phyloP scores from a whole-genome alignment of 1,140 invertebrate species.

The Harpegnathos saltator region DNA sequence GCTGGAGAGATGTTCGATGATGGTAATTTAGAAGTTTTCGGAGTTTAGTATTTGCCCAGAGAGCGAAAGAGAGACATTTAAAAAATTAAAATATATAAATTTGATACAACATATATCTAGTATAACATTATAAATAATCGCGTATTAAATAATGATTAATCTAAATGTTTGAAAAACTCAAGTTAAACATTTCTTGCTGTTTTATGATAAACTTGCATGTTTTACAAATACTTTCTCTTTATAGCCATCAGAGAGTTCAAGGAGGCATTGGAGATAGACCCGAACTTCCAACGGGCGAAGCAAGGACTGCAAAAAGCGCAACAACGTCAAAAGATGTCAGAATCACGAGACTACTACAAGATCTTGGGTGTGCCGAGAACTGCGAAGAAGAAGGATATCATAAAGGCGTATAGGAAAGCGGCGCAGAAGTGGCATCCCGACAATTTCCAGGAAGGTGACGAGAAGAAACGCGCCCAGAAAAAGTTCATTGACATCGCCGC shows the following conservation, averaged over 20 bases:
- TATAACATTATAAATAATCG: too few species aligned
- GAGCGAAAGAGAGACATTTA: too few species aligned
- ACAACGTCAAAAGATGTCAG: constrained; percentile 96
- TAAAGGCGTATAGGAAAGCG: constrained; percentile 98
- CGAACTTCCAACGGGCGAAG: constrained; percentile 92
- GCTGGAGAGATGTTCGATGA: constrained; percentile 96
- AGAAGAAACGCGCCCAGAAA: constrained; percentile 98
- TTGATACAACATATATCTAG: too few species aligned
- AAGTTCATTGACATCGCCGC: constrained; percentile 99
- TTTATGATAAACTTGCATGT: background rate
- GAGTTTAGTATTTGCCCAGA: too few species aligned
- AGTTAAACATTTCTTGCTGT: too few species aligned
- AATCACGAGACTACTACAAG: constrained; percentile 99
- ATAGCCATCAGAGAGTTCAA: constrained; percentile 95
- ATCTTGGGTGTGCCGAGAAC: constrained; percentile 95
- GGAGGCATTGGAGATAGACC: constrained; percentile 94
- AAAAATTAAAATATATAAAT: too few species aligned
- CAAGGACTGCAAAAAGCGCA: constrained; percentile 96
- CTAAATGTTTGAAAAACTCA: too few species aligned
- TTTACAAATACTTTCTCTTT: constrained; percentile 36
- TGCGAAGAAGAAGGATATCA: constrained; percentile 96
- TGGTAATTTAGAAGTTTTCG: constrained; percentile 87
- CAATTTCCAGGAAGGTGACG: constrained; percentile 95
- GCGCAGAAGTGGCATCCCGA: constrained; percentile 99
- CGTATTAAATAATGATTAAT: too few species aligned